Conservation (phyloP, 2,113 vertebrate genomes). For the Natator depressus region DNA sequence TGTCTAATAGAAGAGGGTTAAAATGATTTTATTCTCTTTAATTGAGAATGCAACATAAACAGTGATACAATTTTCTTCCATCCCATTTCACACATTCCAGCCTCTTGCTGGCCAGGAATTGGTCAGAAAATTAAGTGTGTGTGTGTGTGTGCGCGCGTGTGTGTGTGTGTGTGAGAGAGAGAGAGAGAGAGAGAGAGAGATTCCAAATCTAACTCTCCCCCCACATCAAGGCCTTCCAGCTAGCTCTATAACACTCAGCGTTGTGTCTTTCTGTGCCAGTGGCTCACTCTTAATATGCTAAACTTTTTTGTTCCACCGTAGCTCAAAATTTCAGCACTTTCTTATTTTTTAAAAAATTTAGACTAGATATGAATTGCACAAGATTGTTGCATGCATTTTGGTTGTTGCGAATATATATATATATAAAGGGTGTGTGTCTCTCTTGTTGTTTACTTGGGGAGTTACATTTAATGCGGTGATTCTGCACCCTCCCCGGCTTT, state of each 20-base stretch:
- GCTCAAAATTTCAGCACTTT: neutral
- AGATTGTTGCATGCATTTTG: neutral
- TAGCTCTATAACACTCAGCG: too few relatives aligned
- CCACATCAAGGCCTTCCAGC: neutral
- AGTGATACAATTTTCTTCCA: neutral
- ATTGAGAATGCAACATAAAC: neutral
- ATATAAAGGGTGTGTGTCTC: neutral
- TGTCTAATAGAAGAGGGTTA: neutral
- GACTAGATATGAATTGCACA: neutral
- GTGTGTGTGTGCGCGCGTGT: too few relatives aligned
- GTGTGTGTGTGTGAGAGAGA: neutral
- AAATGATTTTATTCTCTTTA: neutral
- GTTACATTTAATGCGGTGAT: neutral
- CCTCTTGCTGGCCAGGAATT: neutral
- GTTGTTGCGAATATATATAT: neutral
- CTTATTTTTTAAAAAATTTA: neutral
- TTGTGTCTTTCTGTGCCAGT: rapidly evolving
- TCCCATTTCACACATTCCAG: neutral
- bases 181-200: neutral
- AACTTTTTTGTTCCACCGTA: neutral
- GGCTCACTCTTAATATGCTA: neutral
- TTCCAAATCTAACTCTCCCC: neutral
- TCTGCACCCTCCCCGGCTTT: rapidly evolving
- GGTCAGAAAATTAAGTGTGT: neutral
- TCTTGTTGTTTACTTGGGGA: neutral